Conservation (phyloP, 2,113 vertebrate species). For the Taxidea taxus region DNA sequence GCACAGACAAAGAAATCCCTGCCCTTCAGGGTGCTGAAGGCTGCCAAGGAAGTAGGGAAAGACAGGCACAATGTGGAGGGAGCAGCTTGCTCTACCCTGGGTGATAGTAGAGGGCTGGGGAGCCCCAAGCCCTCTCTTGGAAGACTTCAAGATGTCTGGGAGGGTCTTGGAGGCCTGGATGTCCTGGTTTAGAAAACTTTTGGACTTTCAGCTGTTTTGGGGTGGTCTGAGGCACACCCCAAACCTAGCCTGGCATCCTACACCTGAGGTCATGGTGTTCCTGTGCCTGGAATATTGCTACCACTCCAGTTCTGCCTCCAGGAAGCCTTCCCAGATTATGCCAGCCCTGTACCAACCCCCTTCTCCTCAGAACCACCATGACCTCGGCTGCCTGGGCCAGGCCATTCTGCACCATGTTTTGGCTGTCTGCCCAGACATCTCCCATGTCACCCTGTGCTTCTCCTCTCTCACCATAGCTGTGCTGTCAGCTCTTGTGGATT, state of each 20-base stretch:
- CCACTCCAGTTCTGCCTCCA: neutral
- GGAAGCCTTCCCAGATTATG: neutral
- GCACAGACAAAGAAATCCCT: neutral
- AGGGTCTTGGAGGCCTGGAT: neutral
- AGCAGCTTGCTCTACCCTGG: neutral
- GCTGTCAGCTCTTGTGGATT: neutral
- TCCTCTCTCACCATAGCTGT: neutral
- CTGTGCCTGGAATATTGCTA: neutral
- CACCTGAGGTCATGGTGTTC: neutral
- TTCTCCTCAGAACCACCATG: neutral
- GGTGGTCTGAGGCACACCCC: neutral
- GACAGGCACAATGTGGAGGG: neutral
- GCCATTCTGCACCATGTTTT: rapidly evolving
- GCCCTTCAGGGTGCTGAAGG: neutral
- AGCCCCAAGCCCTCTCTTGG: neutral
- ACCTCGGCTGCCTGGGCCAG: neutral
- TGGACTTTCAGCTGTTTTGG: neutral
- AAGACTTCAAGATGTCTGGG: neutral
- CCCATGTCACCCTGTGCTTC: rapidly evolving
- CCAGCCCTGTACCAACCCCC: neutral
- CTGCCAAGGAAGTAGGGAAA: neutral
- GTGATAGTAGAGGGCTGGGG: neutral
- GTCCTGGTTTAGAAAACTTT: neutral
- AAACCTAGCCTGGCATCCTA: neutral
- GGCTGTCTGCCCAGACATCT: neutral